phyloP scores from a whole-genome alignment of 1,140 invertebrate species.

The Aphaenogaster floridana region DNA sequence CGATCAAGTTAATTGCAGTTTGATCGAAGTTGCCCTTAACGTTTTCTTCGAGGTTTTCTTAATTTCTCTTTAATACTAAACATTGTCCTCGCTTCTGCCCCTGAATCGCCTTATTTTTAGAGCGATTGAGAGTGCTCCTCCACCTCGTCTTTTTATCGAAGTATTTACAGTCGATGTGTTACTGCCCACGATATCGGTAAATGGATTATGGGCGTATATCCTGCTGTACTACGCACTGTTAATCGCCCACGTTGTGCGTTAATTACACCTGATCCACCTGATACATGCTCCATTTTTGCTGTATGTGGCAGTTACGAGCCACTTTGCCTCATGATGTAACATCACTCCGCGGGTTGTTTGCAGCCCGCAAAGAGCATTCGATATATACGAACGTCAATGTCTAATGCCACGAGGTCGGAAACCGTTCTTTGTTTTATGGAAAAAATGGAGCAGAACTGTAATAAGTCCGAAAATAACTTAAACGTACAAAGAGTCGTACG shows the following conservation, averaged over 20 bases:
- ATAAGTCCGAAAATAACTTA: conserved; percentile 29
- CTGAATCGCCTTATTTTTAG: conserved; percentile 40
- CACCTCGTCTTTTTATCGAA: conserved; percentile 13
- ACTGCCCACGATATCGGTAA: conserved; percentile 37
- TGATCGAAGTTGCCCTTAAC: neutral
- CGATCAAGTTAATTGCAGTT: neutral
- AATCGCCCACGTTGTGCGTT: conserved; percentile 23
- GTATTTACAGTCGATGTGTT: conserved; percentile 42
- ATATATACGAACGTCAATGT: neutral
- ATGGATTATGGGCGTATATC: conserved; percentile 31
- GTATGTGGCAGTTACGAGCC: neutral
- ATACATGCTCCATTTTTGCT: conserved; percentile 15
- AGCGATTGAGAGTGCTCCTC: neutral
- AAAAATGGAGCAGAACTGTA: conserved; percentile 18
- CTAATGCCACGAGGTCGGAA: neutral
- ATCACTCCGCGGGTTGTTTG: neutral
- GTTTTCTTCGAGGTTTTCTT: neutral
- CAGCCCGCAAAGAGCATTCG: neutral
- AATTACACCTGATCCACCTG: neutral
- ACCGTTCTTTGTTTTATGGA: neutral
- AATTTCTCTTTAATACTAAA: conserved; percentile 6
- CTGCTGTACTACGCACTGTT: neutral
- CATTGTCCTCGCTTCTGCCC: neutral
- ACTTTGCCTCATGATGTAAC: conserved; percentile 1
- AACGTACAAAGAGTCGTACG: neutral